Base-by-base conservation (phyloP, 2,888 invertebrate species). In the Ceratothoa steindachneri region DNA sequence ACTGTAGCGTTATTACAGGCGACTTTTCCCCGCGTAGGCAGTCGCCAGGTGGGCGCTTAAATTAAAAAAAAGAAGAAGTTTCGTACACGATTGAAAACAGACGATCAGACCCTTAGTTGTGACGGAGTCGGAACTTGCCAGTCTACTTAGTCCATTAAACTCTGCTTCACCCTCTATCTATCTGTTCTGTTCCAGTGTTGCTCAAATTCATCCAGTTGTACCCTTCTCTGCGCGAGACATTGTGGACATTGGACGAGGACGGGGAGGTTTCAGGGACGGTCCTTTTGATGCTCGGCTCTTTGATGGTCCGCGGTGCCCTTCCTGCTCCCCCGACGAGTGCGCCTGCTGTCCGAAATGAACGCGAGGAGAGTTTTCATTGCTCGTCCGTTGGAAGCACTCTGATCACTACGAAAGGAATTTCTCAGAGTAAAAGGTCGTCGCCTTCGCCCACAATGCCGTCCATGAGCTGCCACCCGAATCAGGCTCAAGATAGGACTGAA, bases 181-280 rank as follows among this genome's bases (percentile, higher is more conserved):
- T n/a, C n/a, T 41, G 15, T 41, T 28, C 1, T 19, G n/a, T 66
- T 72, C 5, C 72, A 78, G 78, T 78, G 2, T 65, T 78, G 55
- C 65, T 78, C 52, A 78, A 78, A 69, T 78, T 78, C 69, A 76
- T 78, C 52, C 78, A 78, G 67, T 69, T 78, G 24, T 75, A 73
- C 52, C 78, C 78, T 2, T 75, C 73, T 30, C 69, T 78, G 24
- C 73, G 78, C 12, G 78, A 78, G 51, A 55, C 67, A 12, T 67
- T 78, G 5, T 78, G 78, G 78, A 78, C 78, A 1, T 30, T 78
- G 67, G 78, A 78, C 29, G 78, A 78, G 28, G 78, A 78, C 19
- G 78, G 78, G 2, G 78, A 78, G 68, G 78, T 78, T 19, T 74
- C 73, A 31, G 78, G 78, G 12, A 78, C 78, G 5, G 78, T 74